Evolutionary conservation across 2,113 vertebrate species (phyloP).

Genomic region (Edolisoma coerulescens): DNA sequence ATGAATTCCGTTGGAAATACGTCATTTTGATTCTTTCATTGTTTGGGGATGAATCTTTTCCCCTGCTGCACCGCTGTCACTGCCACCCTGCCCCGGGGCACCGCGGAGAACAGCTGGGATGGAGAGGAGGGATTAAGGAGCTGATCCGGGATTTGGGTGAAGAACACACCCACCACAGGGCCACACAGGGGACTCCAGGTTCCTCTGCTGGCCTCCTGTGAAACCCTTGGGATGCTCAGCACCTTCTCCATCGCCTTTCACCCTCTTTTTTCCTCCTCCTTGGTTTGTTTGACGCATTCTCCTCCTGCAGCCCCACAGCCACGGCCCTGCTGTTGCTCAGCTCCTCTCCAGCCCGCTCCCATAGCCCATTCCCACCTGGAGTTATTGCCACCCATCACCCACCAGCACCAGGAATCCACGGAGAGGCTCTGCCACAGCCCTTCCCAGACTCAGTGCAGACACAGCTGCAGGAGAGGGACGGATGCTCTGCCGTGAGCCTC

Average conservation of each 20-base stretch:
- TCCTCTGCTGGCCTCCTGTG: neutral
- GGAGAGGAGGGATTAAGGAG: neutral
- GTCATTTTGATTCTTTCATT: neutral
- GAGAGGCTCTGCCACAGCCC: neutral
- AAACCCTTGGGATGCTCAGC: neutral
- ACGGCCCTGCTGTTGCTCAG: neutral
- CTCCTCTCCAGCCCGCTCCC: neutral
- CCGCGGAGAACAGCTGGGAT: neutral
- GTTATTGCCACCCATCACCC: fast-evolving
- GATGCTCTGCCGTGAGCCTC: no score
- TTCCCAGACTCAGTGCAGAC: no score
- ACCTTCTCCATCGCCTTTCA: neutral
- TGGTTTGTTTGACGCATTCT: no score
- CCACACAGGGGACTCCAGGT: neutral
- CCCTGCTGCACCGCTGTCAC: neutral
- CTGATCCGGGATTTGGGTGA: neutral
- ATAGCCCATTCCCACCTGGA: neutral
- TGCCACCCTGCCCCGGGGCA: neutral
- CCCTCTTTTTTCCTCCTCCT: neutral
- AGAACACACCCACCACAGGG: no score
- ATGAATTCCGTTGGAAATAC: neutral
- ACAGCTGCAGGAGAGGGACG: no score
- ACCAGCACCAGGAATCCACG: neutral
- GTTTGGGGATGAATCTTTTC: neutral
- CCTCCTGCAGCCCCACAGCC: neutral